phyloP scores from a whole-genome alignment of 2,113 vertebrate species.

The Grammomys surdaster region DNA sequence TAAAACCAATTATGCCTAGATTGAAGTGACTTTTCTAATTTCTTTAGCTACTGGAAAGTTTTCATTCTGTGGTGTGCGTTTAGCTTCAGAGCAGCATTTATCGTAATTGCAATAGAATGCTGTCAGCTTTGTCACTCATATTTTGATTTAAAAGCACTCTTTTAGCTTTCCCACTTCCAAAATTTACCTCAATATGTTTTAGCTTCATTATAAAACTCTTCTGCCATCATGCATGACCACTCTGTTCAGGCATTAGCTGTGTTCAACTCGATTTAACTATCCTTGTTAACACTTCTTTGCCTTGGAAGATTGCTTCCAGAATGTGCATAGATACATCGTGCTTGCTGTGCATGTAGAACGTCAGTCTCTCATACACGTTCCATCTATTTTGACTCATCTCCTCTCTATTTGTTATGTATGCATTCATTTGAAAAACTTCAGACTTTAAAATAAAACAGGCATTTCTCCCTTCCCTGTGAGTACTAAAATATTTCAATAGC shows the following conservation, averaged over 20 bases:
- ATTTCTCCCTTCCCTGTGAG: not conserved
- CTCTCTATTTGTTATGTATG: constrained; percentile 1
- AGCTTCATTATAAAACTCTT: constrained; percentile 72
- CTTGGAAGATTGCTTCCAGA: constrained; percentile 59
- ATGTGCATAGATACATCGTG: constrained; percentile 35
- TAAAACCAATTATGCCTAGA: constrained; percentile 51
- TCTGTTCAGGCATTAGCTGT: constrained; percentile 64
- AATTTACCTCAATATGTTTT: constrained; percentile 55
- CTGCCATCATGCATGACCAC: constrained; percentile 53
- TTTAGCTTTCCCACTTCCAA: constrained; percentile 72
- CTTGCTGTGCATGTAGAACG: constrained; percentile 66
- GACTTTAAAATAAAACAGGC: not conserved
- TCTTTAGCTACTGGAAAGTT: constrained; percentile 49
- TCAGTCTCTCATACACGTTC: constrained; percentile 29
- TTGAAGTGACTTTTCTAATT: constrained; percentile 43
- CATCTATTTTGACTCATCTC: constrained; percentile 3
- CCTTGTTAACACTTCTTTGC: constrained; percentile 47
- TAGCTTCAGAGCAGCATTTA: constrained; percentile 63
- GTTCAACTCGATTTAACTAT: constrained; percentile 66
- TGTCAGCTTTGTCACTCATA: constrained; percentile 66
- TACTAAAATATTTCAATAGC: not conserved
- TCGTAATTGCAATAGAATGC: constrained; percentile 57
- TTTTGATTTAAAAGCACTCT: constrained; percentile 51
- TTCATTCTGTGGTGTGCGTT: constrained; percentile 25
- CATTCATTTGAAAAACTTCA: constrained; percentile 20